A percentile compares a stretch with the other conserved stretches of the same genome.
Conservation (phyloP, 2,113 vertebrate species). For the Anoplopoma fimbria region DNA sequence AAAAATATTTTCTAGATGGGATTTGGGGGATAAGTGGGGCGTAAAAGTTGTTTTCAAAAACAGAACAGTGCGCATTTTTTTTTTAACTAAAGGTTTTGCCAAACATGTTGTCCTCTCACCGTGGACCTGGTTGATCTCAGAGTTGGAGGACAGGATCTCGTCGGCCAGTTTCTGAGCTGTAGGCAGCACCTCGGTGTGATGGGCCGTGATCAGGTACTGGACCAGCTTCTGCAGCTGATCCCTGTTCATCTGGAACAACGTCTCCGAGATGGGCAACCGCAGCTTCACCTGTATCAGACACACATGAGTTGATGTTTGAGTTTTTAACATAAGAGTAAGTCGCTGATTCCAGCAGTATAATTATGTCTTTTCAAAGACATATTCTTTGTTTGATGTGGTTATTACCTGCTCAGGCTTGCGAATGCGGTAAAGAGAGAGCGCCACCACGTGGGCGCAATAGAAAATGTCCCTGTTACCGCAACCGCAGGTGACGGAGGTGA, state of each 20-base stretch:
- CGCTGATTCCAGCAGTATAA: not conserved
- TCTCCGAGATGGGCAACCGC: conserved; percentile 98
- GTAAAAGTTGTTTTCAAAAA: conserved; percentile 9
- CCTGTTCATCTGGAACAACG: conserved; percentile 99
- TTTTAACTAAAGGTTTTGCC: not conserved
- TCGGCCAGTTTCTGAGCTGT: conserved; percentile 98
- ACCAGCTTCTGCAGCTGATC: conserved; percentile 99
- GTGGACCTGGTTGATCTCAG: conserved; percentile 98
- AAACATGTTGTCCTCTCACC: conserved; percentile 83
- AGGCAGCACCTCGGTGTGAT: conserved; percentile 98
- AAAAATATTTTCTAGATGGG: not conserved
- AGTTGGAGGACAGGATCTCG: conserved; percentile 99
- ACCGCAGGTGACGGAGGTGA: conserved; percentile 98
- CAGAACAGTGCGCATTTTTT: not conserved
- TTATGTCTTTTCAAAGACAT: not conserved
- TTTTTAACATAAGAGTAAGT: not conserved
- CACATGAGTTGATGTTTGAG: not conserved
- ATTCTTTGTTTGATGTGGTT: not conserved
- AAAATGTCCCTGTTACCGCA: conserved; percentile 99
- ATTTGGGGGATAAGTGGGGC: not conserved
- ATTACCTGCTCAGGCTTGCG: conserved; percentile 93
- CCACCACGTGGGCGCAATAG: conserved; percentile 98
- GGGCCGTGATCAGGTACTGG: conserved; percentile 98
- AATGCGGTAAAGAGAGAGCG: conserved; percentile 97
- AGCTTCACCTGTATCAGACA: conserved; percentile 88